Conservation (phyloP, 2,113 vertebrate genomes). For the Clarias macrocephalus region DNA sequence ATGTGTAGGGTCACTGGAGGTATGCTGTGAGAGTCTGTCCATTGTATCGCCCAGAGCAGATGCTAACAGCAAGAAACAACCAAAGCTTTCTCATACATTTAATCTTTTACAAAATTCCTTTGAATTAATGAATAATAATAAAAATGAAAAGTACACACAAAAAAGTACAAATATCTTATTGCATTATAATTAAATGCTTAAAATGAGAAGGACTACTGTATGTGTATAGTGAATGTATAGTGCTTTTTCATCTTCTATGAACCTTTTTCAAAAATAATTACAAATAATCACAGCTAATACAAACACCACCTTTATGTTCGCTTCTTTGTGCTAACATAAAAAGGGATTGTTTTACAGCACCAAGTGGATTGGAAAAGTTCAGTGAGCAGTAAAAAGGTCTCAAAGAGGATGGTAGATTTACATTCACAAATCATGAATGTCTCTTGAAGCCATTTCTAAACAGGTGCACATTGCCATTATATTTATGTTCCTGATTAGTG, state of each 20-base stretch:
- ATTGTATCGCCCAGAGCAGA: slow-evolving; percentile 89
- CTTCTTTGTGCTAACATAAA: too few relatives aligned
- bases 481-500: too few relatives aligned
- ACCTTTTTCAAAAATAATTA: neutral
- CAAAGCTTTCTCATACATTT: neutral
- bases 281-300: neutral
- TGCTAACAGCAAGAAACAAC: slow-evolving; percentile 65
- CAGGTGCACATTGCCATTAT: too few relatives aligned
- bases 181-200: neutral
- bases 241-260: neutral
- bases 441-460: too few relatives aligned
- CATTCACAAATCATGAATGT: too few relatives aligned
- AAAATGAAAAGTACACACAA: neutral
- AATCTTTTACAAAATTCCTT: neutral
- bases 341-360: too few relatives aligned
- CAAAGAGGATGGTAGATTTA: too few relatives aligned
- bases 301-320: too few relatives aligned
- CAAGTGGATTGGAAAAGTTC: too few relatives aligned
- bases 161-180: neutral
- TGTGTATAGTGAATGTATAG: neutral
- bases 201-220: neutral
- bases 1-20: slow-evolving; percentile 71
- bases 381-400: too few relatives aligned
- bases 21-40: slow-evolving; percentile 75
- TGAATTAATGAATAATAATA: neutral